These are phyloP conservation scores for Bombus pascuorum DNA, from an alignment of 1,140 invertebrate species.

Conservation along the genomic window DNA sequence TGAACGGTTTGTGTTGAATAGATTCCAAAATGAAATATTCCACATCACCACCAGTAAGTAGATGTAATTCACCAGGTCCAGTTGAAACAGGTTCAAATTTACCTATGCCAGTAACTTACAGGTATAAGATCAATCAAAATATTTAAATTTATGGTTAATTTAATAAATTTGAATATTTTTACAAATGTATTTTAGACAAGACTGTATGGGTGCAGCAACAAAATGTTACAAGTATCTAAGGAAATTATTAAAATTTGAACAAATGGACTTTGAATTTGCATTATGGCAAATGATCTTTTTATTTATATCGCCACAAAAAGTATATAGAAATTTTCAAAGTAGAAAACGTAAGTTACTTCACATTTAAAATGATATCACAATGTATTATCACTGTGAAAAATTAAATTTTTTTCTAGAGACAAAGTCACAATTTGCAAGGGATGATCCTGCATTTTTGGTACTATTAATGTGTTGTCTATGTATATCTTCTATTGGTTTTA, in stretches of 20 bases:
- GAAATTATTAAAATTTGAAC: slow-evolving; percentile 95
- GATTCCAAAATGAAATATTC: slow-evolving; percentile 85
- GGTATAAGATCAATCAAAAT: slow-evolving; percentile 68
- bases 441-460: slow-evolving; percentile 99
- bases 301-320: slow-evolving; percentile 97
- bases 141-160: background rate
- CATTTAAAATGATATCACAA: slow-evolving; percentile 8
- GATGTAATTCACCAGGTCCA: slow-evolving; percentile 79
- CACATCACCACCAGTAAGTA: slow-evolving; percentile 84
- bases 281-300: slow-evolving; percentile 99
- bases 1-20: slow-evolving; percentile 2
- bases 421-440: slow-evolving; percentile 99
- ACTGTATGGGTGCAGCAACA: slow-evolving; percentile 92
- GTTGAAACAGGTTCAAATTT: slow-evolving; percentile 75
- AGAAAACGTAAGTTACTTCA: slow-evolving; percentile 93
- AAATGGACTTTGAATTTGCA: slow-evolving; percentile 99
- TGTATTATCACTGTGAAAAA: slow-evolving; percentile 5
- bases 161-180: background rate
- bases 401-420: slow-evolving; percentile 89
- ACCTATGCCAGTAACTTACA: slow-evolving; percentile 81
- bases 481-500: slow-evolving; percentile 95
- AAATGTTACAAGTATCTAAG: slow-evolving; percentile 97
- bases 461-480: slow-evolving; percentile 93
- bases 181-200: slow-evolving; percentile 80
- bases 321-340: slow-evolving; percentile 99